Evolutionary conservation across 1,140 invertebrate species (phyloP), one percentile per base, ranked within the genome.

Genomic region (Calephelis nemesis): DNA sequence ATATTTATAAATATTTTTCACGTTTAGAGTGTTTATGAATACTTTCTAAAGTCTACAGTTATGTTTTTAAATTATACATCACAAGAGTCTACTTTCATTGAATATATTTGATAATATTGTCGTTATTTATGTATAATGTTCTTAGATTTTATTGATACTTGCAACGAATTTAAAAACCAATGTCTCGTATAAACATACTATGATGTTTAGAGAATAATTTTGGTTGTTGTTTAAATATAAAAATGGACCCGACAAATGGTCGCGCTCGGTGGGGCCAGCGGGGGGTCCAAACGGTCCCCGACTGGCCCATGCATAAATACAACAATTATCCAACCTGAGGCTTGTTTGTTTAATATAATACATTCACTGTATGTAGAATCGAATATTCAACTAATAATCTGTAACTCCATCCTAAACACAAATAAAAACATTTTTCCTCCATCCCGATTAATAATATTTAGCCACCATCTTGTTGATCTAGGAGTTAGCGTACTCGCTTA

Each of bases 301-400:
- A 63, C 74, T 81, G 64, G 64, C 71, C 82, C 74, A 80, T 85
- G 88, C 79, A 87, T 88, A 87, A 85, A 88, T 82, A 85, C 78
- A 74, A 87, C 79, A 80, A 83, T 82, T 83, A 85, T 85, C 72
- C 74, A 78, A 77, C 81, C 74, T 82, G 71, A 83, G 82, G 45
- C 64, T 45, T 83, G 84, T 74, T 72, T 74, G 68, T 75, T 70
- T 69, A 71, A 62, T 11, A 58, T 19, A 30, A 58, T 58, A 58
- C 11, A 58, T 58, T 58, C 52, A 30, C 4, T 58, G 19, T 64
- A 60, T 48, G 42, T 60, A 67, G 30, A 11, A 52, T 60, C 47
- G 19, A 19, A 60, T 30, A 58, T 30, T 58, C 10, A 58, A 10
- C 13, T 49, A 15, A 15, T 15, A 30, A 39, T 11, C 15, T 58